Base-by-base conservation (phyloP, 2,113 vertebrate genomes). In the Callorhinus ursinus region DNA sequence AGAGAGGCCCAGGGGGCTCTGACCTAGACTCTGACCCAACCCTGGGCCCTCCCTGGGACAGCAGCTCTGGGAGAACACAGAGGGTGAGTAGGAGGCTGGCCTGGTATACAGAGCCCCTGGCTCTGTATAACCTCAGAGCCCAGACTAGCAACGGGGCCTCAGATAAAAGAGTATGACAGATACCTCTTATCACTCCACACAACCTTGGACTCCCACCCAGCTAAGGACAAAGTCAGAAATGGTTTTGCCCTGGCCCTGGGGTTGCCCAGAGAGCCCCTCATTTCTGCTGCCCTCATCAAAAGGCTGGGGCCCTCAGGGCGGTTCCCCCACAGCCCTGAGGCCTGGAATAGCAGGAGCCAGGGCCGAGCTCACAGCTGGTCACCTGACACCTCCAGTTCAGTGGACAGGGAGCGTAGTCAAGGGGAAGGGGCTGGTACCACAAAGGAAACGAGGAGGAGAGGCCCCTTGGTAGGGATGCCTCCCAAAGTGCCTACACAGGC, bases 211-310 rank as follows among this genome's bases (percentile, higher is more conserved):
- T 97, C 96, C 95, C 87, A 93, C 71, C 83, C 19, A 82, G 71
- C 81, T 84, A 10, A 85, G 96, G 87, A 96, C 96, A 97, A 97
- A 97, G 97, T 97, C 96, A 89, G 94, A 84, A 51, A 55, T 11
- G 26, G 28, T 39, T 96, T 71, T 81, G 13, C 67, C n/a, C 51
- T 63, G 96, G 97, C 96, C 97, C 89, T 87, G 55, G 74, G 42
- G 28, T 14, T 87, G 83, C 16, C 81, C 67, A 55, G 46, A 55
- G 95, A 93, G 55, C 67, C 92, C 93, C 93, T 96, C 42, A 33
- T 88, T 97, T 96, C 93, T 96, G 96, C 92, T 96, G 93, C 19
- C 94, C 90, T 97, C 97, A 97, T 95, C 96, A 96, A 94, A 96
- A 89, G 63, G 59, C 69, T 39, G 88, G 88, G 93, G 93, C 93